phyloP scores from a whole-genome alignment of 2,113 vertebrate species.

The Pionites leucogaster region DNA sequence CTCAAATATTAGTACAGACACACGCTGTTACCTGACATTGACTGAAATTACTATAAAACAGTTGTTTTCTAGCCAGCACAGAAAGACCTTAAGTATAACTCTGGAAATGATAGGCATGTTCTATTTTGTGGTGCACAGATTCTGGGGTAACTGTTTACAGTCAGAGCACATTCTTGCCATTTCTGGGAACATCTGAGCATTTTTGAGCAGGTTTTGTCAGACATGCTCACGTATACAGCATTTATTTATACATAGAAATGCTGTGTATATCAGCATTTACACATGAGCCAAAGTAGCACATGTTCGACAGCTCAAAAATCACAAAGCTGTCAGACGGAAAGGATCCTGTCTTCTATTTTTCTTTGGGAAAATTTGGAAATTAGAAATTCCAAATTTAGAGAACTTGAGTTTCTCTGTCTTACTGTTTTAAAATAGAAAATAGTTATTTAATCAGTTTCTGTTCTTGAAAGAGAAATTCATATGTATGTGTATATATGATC shows the following conservation, averaged over 20 bases:
- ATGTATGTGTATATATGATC: background rate
- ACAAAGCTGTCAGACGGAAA: background rate
- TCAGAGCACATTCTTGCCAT: background rate
- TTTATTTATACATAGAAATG: background rate
- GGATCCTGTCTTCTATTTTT: background rate
- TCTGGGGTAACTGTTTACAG: background rate
- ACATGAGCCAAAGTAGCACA: background rate
- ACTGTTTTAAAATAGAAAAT: background rate
- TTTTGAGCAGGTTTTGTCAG: background rate
- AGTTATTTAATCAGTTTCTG: background rate
- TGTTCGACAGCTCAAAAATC: background rate
- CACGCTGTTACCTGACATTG: background rate
- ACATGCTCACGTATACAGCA: background rate
- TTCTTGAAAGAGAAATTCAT: background rate
- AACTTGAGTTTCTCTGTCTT: background rate
- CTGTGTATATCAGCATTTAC: background rate
- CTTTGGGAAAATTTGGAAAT: background rate
- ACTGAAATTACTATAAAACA: background rate
- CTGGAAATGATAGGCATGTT: background rate
- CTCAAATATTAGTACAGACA: background rate
- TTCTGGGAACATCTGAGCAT: background rate
- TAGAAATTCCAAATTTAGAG: background rate
- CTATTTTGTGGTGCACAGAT: background rate
- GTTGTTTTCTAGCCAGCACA: background rate
- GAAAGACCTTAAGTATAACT: background rate